A percentile compares a stretch with the other conserved stretches of the same genome.
Conservation (phyloP, 2,888 invertebrate species). For the Phalera bucephala region DNA sequence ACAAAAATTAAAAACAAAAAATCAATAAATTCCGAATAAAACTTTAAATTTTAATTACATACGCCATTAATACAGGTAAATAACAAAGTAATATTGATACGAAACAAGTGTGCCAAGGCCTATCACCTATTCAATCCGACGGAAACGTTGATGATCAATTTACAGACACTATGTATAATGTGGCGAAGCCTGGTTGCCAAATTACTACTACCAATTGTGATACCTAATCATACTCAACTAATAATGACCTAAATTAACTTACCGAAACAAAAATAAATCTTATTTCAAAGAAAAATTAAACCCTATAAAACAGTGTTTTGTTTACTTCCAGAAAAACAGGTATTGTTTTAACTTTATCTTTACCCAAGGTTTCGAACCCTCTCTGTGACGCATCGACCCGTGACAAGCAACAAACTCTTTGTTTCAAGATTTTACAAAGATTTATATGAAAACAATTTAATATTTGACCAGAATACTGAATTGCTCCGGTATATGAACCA, state of each 20-base stretch:
- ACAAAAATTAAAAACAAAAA: no score
- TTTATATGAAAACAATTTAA: no score
- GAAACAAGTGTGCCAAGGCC: conserved; percentile 72
- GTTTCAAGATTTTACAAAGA: neutral
- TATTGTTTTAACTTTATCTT: neutral
- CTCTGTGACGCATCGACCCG: neutral
- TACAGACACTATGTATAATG: conserved; percentile 54
- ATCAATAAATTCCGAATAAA: no score
- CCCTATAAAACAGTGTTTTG: neutral
- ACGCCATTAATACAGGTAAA: conserved; percentile 29
- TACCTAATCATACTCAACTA: neutral
- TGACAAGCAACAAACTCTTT: neutral
- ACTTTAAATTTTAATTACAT: conserved; percentile 22
- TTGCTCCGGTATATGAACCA: neutral
- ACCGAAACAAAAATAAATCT: neutral
- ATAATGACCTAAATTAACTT: neutral
- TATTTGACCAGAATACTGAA: neutral
- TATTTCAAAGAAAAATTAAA: neutral
- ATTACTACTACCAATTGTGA: conserved; percentile 29
- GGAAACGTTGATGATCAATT: conserved; percentile 70
- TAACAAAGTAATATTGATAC: conserved; percentile 57
- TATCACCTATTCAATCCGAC: conserved; percentile 53
- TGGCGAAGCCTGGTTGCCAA: conserved; percentile 47
- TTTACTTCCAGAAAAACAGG: neutral
- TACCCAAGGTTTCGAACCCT: neutral